Conservation (phyloP, 2,888 invertebrate genomes). For the Rutpela maculata region DNA sequence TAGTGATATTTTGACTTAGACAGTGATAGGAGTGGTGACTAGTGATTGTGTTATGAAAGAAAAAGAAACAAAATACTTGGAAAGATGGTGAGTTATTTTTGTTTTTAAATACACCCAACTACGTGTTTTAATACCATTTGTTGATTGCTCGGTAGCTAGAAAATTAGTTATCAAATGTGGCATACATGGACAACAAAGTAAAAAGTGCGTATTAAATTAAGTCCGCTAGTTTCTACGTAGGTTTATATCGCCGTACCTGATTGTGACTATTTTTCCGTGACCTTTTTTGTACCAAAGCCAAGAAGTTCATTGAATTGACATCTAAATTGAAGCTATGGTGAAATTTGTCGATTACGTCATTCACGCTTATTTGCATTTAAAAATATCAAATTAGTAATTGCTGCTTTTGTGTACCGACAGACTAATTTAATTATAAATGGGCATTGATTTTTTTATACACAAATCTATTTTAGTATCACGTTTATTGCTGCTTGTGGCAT, state of each 20-base stretch:
- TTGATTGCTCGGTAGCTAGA: conserved; percentile 5
- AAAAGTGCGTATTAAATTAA: conserved; percentile 1
- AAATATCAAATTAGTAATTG: background rate
- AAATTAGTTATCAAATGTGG: background rate
- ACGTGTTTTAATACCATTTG: conserved; percentile 6
- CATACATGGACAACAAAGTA: background rate
- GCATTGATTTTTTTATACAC: conserved; percentile 13
- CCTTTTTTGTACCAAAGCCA: conserved; percentile 9
- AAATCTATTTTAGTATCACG: conserved; percentile 1
- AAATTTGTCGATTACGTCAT: conserved; percentile 33
- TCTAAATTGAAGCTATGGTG: conserved; percentile 18
- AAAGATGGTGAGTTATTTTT: conserved; percentile 36
- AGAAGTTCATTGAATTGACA: conserved; percentile 2
- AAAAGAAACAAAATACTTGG: conserved; percentile 6
- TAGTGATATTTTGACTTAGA: conserved; percentile 36
- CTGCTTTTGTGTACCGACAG: background rate
- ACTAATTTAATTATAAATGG: conserved; percentile 2
- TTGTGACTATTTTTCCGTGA: conserved; percentile 7
- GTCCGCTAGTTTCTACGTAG: background rate
- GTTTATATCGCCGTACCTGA: conserved; percentile 1
- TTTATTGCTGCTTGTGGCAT: background rate
- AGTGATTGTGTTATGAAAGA: conserved; percentile 36
- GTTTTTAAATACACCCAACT: conserved; percentile 1
- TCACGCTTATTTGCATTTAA: background rate
- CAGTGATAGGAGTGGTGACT: conserved; percentile 24